These are phyloP conservation scores for Astreopora myriophthalma DNA, from an alignment of 64 coral and sea anemone genomes.

Conservation along the genomic window DNA sequence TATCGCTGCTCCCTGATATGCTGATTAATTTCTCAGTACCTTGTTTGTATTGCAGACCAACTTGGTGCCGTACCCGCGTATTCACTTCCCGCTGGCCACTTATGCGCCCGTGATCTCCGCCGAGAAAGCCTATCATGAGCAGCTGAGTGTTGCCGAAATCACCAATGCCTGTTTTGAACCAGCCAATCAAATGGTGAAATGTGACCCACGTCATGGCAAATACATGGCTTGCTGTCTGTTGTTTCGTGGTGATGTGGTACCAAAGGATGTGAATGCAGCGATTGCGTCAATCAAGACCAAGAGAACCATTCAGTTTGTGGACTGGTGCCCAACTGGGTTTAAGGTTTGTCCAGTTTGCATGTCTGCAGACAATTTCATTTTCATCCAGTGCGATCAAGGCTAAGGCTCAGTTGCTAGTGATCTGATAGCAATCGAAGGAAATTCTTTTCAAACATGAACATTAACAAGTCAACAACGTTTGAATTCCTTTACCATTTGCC, in stretches of 20 bases:
- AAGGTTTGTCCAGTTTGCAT: background rate
- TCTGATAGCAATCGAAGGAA: too few species aligned
- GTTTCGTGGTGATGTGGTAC: conserved; percentile 19
- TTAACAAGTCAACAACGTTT: too few species aligned
- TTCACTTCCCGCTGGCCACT: conserved; percentile 40
- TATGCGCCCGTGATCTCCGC: conserved; percentile 33
- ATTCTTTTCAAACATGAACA: too few species aligned
- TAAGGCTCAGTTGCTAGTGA: too few species aligned
- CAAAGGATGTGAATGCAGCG: conserved; percentile 35
- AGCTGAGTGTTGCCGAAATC: conserved; percentile 26
- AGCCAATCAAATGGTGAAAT: conserved; percentile 39
- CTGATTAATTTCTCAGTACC: too few species aligned
- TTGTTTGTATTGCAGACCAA: background rate
- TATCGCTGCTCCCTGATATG: too few species aligned
- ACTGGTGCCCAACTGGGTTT: conserved; percentile 33
- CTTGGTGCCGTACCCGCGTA: conserved; percentile 23
- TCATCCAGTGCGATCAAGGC: too few species aligned
- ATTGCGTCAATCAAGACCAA: conserved; percentile 37
- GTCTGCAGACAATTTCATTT: too few species aligned
- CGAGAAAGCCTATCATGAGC: conserved; percentile 25
- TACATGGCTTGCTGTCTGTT: conserved; percentile 38
- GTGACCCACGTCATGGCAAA: conserved; percentile 31
- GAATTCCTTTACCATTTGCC: too few species aligned
- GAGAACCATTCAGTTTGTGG: conserved; percentile 41
- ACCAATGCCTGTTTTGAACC: conserved; percentile 28